Base-by-base conservation (phyloP, 2,888 invertebrate species). In the Hirudinaria manillensis region DNA sequence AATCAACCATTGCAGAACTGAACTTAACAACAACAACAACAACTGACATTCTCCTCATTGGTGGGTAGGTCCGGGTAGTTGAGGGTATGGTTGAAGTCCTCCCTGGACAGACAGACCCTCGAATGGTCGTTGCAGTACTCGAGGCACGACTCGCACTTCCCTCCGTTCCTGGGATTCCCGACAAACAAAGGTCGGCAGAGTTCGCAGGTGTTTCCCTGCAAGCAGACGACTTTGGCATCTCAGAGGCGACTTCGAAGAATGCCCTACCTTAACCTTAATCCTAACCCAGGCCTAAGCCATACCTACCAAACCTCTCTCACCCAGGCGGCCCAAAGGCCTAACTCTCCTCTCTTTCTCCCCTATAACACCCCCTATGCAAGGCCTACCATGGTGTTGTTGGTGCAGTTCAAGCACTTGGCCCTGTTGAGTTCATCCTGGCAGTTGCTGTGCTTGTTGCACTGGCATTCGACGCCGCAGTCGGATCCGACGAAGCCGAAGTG, bases 401-500 rank as follows among this genome's bases (percentile, higher is more conserved):
- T 90, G 83, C 96, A 96, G 84, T 91, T 88, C 55, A 90, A 86
- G 83, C 96, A 96, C 77, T 89, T 88, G 82, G 92, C 91, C 77
- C 93, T 88, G 81, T 91, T 90, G 83, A 93, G 92, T 10, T 93
- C 93, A 78, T 82, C 82, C 38, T 75, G 90, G 84, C 96, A 97
- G 84, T 94, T 89, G 76, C 94, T 92, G 86, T 96, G 94, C 0
- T 94, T 94, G 84, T 96, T 94, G 85, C 96, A 97, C 84, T 93
- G 91, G 84, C 96, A 96, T 85, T 93, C 92, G 78, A 92, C 92
- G 80, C 92, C 92, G 85, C 96, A 97, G 87, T 94, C 94, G 80
- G 91, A 90, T 74, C 96, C 95, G 34, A 96, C 94, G 85, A 92
- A 96, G 76, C 95, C 95, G 87, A 97, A 96, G 87, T 93, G 91